Evolutionary conservation across 2,797 vertebrate species (phyloP).

Genomic region (Tolypeutes matacus): DNA sequence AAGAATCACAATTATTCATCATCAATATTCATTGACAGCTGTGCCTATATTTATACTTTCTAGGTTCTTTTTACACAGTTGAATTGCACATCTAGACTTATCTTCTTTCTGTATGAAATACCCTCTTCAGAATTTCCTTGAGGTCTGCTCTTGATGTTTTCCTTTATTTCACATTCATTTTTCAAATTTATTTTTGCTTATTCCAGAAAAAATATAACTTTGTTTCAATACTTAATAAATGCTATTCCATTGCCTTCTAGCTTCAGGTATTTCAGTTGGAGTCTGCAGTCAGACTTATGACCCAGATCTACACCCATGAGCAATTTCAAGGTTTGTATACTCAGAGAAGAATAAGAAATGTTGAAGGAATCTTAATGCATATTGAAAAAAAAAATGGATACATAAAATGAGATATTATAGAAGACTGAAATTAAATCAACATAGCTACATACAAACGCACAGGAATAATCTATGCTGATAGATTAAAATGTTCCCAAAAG

Average conservation of each 20-base stretch:
- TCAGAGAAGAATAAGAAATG: background rate
- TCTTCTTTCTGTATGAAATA: background rate
- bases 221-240: background rate
- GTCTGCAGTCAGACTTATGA: background rate
- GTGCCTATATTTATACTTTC: background rate
- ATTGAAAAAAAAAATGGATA: background rate
- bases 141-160: background rate
- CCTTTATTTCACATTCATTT: background rate
- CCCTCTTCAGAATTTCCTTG: background rate
- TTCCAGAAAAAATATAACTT: background rate
- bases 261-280: background rate
- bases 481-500: background rate
- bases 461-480: background rate
- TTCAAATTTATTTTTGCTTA: background rate
- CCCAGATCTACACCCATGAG: background rate
- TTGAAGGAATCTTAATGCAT: background rate
- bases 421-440: background rate
- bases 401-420: no score
- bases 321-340: background rate
- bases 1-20: background rate
- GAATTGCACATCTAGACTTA: background rate
- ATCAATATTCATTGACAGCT: background rate
- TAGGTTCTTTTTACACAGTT: background rate
- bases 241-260: background rate
- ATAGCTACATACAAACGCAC: background rate